A percentile compares a stretch with the other conserved stretches of the same genome.
phyloP scores from a whole-genome alignment of 2,888 invertebrate genomes.

The Troides helena region DNA sequence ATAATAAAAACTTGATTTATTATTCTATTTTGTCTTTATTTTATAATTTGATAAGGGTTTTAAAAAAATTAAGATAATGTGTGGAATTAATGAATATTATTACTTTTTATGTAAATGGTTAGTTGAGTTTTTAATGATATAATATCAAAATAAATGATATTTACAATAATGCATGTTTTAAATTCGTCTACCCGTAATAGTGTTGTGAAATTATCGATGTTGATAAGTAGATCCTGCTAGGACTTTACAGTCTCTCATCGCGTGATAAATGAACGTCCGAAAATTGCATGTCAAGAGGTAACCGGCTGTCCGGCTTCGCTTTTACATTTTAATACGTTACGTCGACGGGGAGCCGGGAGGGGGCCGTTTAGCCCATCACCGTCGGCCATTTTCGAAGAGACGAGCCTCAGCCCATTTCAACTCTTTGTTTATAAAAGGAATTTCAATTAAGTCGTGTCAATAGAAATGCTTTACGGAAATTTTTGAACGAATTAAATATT shows the following conservation, averaged over 20 bases:
- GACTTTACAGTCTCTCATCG: constrained; percentile 41
- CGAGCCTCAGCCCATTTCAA: constrained; percentile 1
- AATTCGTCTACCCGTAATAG: not conserved
- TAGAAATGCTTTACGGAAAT: constrained; percentile 1
- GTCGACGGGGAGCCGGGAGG: constrained; percentile 52
- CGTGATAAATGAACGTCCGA: constrained; percentile 72
- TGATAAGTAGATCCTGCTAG: constrained; percentile 42
- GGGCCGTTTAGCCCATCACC: constrained; percentile 61
- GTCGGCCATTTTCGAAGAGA: constrained; percentile 40
- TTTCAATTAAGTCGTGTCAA: constrained; percentile 24
- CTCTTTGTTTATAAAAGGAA: constrained; percentile 25
- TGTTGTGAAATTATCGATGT: constrained; percentile 29
- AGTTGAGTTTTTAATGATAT: too few species aligned
- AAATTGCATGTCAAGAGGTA: constrained; percentile 77
- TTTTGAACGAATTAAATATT: not conserved
- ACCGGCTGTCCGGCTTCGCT: constrained; percentile 60
- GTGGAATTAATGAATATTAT: too few species aligned
- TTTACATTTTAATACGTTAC: constrained; percentile 72
- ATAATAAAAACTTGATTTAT: too few species aligned
- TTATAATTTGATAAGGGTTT: too few species aligned
- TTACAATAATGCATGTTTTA: not conserved
- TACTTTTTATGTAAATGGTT: too few species aligned
- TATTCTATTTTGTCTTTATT: too few species aligned
- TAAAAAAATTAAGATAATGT: too few species aligned
- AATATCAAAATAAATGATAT: too few species aligned